These are phyloP conservation scores for Dasysyrphus albostriatus DNA, from an alignment of 2,888 invertebrate species.

Conservation along the genomic window DNA sequence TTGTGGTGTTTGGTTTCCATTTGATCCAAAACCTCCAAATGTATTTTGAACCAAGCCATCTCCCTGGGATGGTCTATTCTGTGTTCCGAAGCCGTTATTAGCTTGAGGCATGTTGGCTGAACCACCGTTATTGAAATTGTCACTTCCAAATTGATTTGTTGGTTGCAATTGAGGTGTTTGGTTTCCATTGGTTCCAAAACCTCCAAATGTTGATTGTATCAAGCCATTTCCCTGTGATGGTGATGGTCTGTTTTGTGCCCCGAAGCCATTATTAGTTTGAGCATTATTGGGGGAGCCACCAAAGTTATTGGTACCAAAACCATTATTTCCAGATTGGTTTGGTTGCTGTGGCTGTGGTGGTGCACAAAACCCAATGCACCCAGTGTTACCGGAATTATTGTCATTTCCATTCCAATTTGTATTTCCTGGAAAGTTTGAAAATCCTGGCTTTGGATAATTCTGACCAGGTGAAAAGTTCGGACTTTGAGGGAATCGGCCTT, in stretches of 20 bases:
- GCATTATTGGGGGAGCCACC: not conserved
- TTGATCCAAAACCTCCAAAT: not conserved
- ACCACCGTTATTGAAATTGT: not conserved
- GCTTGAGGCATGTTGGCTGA: not conserved
- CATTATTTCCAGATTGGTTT: constrained; percentile 26
- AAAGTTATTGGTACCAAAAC: not conserved
- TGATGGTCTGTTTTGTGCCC: not conserved
- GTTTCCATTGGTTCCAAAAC: constrained; percentile 1
- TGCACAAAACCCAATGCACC: constrained; percentile 23
- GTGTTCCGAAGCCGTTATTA: not conserved
- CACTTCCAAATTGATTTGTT: constrained; percentile 5
- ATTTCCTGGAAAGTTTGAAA: constrained; percentile 21
- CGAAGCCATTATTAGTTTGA: constrained; percentile 18
- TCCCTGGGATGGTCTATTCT: not conserved
- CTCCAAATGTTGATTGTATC: constrained; percentile 3
- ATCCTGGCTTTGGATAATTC: constrained; percentile 42
- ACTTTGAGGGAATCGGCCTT: not conserved
- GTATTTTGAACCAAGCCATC: not conserved
- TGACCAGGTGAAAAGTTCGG: constrained; percentile 14
- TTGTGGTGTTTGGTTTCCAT: not conserved
- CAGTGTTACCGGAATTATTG: not conserved
- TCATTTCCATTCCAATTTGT: constrained; percentile 21
- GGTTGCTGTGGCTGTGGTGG: constrained; percentile 11
- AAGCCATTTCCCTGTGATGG: constrained; percentile 2
- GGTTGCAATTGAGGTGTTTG: constrained; percentile 12